Base-by-base conservation (phyloP, 1,140 invertebrate species). In the Eumaeus atala region DNA sequence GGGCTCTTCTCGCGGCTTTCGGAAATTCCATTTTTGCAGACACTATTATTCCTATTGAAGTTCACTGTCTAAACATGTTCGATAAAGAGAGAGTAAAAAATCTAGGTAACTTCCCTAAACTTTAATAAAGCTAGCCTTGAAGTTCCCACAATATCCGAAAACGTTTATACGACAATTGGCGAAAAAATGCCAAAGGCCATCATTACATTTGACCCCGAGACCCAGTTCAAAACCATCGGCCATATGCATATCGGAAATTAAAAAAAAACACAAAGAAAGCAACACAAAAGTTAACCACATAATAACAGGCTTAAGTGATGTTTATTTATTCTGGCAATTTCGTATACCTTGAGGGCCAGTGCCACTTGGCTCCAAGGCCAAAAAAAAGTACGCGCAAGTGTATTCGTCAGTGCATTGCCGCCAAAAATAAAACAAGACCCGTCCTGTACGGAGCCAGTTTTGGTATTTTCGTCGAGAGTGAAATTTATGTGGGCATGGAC, bases 351-450 rank as follows among this genome's bases (percentile, higher is more conserved):
- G 56, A 58, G 51, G 70, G 62, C 66, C 49, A 55, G 48, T 56
- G 57, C 60, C 75, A 76, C 69, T 78, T 76, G 76, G 62, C 34
- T 40, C 35, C 76, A 79, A 79, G 78, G 76, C 59, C 66, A 61
- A 59, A 69, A 64, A 68, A 70, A 66, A 62, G n/a, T n/a, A n/a
- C n/a, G n/a, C n/a, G 55, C 51, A 64, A 69, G 64, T 28, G 6
- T 28, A 28, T 70, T 64, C 61, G 54, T 59, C 66, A 62, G 51
- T 50, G 51, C 51, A 28, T 40, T 53, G 50, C 48, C 44, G 44
- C 51, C 38, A 59, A 54, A 58, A 54, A 58, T 61, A 67, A 69
- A 75, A 76, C 73, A 61, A 55, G 64, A 69, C 67, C 58, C 54
- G 48, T 47, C 62, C 54, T n/a, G n/a, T n/a, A n/a, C n/a, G 52